Percentiles rank a stretch among this genome's conserved stretches.
phyloP scores from a whole-genome alignment of 2,797 vertebrate species.

The Lophius americanus region DNA sequence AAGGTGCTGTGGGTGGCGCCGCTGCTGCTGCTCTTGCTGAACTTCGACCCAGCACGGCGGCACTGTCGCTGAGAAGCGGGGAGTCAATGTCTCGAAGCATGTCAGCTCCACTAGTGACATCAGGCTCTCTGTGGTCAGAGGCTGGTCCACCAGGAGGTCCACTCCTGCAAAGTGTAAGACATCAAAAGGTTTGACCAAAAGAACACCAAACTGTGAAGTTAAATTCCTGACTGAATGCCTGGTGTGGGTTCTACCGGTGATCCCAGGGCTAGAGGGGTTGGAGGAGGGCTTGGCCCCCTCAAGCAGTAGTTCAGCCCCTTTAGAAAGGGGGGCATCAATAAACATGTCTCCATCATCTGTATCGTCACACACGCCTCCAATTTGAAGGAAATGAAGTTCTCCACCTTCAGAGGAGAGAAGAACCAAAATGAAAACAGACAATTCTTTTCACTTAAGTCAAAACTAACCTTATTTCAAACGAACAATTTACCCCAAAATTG shows the following conservation, averaged over 20 bases:
- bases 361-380: conserved; percentile 98
- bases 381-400: conserved; percentile 99
- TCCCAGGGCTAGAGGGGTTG: conserved; percentile 96
- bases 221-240: background rate
- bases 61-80: conserved; percentile 96
- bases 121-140: conserved; percentile 90
- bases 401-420: conserved; percentile 84
- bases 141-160: conserved; percentile 95
- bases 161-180: conserved; percentile 81
- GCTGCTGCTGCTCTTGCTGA: conserved; percentile 98
- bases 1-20: conserved; percentile 95
- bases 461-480: background rate
- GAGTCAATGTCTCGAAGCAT: conserved; percentile 96
- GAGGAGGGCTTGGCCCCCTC: conserved; percentile 94
- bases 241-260: conserved; percentile 87
- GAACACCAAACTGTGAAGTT: background rate
- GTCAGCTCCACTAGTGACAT: conserved; percentile 96
- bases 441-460: background rate
- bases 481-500: too few species aligned
- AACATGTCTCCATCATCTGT: conserved; percentile 97
- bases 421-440: background rate
- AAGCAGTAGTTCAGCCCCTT: conserved; percentile 90
- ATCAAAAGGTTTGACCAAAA: background rate
- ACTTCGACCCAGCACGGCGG: conserved; percentile 99
- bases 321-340: conserved; percentile 95